Base-by-base conservation (phyloP, 2,888 invertebrate species). In the Epistrophe eligans region DNA sequence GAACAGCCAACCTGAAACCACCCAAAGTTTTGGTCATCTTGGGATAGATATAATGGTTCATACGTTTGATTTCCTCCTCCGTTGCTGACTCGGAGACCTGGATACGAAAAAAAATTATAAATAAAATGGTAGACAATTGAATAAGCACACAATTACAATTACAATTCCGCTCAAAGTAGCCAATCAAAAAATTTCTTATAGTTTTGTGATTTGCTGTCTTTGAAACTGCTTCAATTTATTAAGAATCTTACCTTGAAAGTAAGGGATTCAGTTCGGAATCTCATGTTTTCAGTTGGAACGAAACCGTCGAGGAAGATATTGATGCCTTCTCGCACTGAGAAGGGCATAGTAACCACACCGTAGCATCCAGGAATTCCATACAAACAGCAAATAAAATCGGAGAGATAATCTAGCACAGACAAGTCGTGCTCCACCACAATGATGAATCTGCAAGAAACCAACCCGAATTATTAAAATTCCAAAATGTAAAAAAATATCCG, bases 301-400 rank as follows among this genome's bases (percentile, higher is more conserved):
- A 99, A 99, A 66, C 99, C 99, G 93, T 99, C 99, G 91, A 99
- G 95, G 94, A 99, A 99, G 91, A 99, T 99, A 93, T 99, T 99
- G 91, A 99, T 99, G 91, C 99, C 99, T 97, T 99, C 99, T 90
- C 99, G 95, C 9, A 99, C 99, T 32, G 99, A 99, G 94, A 99
- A 99, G 71, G 99, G 99, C 98, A 99, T 98, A 93, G 99, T 99
- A 84, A 99, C 99, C 76, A 99, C 99, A 89, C 99, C 99, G 93
- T 99, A 99, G 90, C 98, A 99, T 90, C 99, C 99, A 84, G 99
- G 99, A 72, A 99, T 97, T 77, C 99, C 99, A 93, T 99, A 99
- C 76, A 99, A 94, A 92, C 98, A 98, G 93, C 99, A 99, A 92
- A 99, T 99, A 92, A 99, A 99, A 93, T 99, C 99, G 8, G 99